Conservation (phyloP, 2,888 invertebrate species). For the Physocephala rufipes region DNA sequence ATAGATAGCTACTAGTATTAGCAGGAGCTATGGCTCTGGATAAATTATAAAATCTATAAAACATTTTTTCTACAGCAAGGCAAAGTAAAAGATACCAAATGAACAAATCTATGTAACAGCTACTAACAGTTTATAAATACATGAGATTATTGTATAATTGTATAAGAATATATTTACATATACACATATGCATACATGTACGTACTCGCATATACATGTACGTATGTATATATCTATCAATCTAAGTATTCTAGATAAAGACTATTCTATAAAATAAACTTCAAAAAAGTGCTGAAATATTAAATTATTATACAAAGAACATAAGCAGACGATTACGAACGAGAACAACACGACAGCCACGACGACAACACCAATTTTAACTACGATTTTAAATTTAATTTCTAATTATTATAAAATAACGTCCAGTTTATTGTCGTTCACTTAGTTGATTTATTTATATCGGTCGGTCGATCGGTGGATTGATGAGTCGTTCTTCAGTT, state of each 20-base stretch:
- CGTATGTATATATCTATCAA: slow-evolving; percentile 8
- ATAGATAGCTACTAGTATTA: background rate
- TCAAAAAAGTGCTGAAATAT: slow-evolving; percentile 28
- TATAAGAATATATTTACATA: slow-evolving; percentile 12
- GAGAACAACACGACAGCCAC: slow-evolving; percentile 27
- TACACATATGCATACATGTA: no score
- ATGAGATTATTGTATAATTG: background rate
- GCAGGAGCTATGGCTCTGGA: no score
- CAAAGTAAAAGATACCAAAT: slow-evolving; percentile 39
- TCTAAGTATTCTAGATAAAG: slow-evolving; percentile 1
- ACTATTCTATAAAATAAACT: slow-evolving; percentile 42
- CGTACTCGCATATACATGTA: slow-evolving; percentile 15
- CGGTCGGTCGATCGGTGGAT: no score
- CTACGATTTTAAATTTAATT: slow-evolving; percentile 35
- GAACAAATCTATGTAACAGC: no score
- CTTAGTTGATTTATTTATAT: no score
- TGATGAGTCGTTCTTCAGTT: slow-evolving; percentile 45
- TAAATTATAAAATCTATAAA: slow-evolving; percentile 18
- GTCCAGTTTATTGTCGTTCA: no score
- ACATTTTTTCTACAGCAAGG: slow-evolving; percentile 51
- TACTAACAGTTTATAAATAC: slow-evolving; percentile 20
- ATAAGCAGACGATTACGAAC: slow-evolving; percentile 33
- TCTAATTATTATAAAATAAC: no score
- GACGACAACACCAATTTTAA: slow-evolving; percentile 36
- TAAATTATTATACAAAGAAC: slow-evolving; percentile 19